Conservation (phyloP, 1,140 invertebrate species). For the Pomacea maculata region DNA sequence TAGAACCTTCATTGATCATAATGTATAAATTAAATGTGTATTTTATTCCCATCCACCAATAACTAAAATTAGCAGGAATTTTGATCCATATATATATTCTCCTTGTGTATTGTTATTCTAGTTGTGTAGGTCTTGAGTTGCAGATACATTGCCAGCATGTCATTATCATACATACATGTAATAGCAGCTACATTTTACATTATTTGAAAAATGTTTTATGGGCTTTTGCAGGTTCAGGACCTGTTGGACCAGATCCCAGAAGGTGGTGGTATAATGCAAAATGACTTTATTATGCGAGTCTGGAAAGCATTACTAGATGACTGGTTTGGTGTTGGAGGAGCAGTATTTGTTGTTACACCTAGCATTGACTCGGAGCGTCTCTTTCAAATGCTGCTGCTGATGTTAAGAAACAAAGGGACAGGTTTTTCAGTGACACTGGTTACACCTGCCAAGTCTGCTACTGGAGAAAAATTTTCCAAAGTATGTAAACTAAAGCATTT, state of each 20-base stretch:
- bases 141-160: too few relatives aligned
- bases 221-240: conserved; percentile 54
- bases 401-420: conserved; percentile 61
- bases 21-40: too few relatives aligned
- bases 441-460: conserved; percentile 43
- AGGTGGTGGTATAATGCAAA: conserved; percentile 59
- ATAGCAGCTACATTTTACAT: background rate
- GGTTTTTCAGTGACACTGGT: conserved; percentile 51
- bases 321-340: conserved; percentile 59
- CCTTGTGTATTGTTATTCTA: background rate
- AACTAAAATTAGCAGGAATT: too few relatives aligned
- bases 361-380: conserved; percentile 59
- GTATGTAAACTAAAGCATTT: background rate
- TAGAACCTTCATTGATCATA: too few relatives aligned
- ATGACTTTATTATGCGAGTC: conserved; percentile 58
- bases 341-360: conserved; percentile 57
- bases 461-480: conserved; percentile 46
- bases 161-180: background rate
- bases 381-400: conserved; percentile 54
- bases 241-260: conserved; percentile 60
- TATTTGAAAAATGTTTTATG: conserved; percentile 7
- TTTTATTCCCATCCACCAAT: too few relatives aligned
- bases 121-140: background rate
- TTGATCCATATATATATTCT: background rate
- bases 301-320: conserved; percentile 60